Evolutionary conservation across 2,888 invertebrate genomes (phyloP).

Genomic region (Chalcis sispes): DNA sequence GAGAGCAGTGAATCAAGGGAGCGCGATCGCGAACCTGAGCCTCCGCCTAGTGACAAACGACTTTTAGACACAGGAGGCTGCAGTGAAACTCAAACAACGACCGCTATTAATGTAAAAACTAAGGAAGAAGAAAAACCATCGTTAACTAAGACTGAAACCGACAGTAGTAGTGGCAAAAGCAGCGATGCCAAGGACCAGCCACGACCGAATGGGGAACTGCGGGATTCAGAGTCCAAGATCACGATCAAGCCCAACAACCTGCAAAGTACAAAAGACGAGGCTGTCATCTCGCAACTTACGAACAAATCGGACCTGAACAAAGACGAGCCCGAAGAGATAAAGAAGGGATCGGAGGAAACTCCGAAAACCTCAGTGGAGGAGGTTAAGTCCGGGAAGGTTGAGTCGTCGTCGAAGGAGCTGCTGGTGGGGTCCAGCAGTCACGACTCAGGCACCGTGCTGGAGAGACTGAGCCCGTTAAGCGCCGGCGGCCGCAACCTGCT

Average conservation of each 20-base stretch:
- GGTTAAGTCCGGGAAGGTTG: conserved; percentile 51
- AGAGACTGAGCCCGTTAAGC: conserved; percentile 75
- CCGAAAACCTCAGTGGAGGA: conserved; percentile 43
- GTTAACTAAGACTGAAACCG: not conserved
- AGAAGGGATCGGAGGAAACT: not conserved
- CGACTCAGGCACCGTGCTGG: conserved; percentile 72
- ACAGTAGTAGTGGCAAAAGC: conserved; percentile 2
- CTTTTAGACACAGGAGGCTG: conserved; percentile 63
- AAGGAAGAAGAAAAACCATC: conserved; percentile 41
- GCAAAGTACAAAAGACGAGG: conserved; percentile 45
- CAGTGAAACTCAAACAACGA: not conserved
- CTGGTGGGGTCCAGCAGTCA: conserved; percentile 49
- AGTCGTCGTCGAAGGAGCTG: conserved; percentile 57
- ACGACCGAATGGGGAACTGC: conserved; percentile 45
- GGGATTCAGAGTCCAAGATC: conserved; percentile 14
- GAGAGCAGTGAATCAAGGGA: conserved; percentile 68
- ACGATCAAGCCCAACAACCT: conserved; percentile 35
- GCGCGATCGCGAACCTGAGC: conserved; percentile 73
- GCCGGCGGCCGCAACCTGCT: conserved; percentile 72
- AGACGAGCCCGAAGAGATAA: conserved; percentile 64
- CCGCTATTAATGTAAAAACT: conserved; percentile 32
- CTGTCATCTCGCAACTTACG: not conserved
- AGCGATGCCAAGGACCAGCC: conserved; percentile 38
- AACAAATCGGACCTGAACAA: conserved; percentile 80
- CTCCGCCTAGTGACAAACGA: conserved; percentile 67